A percentile compares a stretch with the other conserved stretches of the same genome.
Evolutionary conservation across 1,140 invertebrate species (phyloP).

Genomic region (Aphelenchoides avenae): DNA sequence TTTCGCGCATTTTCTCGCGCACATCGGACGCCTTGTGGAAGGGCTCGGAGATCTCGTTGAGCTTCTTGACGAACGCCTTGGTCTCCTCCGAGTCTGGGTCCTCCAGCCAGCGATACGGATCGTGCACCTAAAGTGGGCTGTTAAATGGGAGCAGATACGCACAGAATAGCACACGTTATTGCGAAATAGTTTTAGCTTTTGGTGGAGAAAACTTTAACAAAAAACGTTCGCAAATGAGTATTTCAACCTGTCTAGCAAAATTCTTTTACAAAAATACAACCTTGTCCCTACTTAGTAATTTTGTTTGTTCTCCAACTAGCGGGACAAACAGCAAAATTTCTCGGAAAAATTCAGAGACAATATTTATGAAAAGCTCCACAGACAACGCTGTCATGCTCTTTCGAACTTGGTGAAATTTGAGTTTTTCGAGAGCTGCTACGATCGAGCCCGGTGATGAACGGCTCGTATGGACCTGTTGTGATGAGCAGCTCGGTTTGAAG

Average conservation of each 20-base stretch:
- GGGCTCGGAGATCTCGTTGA: slow-evolving; percentile 82
- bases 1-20: slow-evolving; percentile 70
- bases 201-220: slow-evolving; percentile 9
- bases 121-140: slow-evolving; percentile 69
- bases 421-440: no score
- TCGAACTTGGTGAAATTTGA: no score
- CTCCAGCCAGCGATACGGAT: slow-evolving; percentile 94
- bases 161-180: slow-evolving; percentile 3
- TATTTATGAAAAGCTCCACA: no score
- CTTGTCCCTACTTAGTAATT: neutral
- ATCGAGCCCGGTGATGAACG: no score
- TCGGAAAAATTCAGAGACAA: no score
- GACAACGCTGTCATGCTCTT: no score
- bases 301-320: neutral
- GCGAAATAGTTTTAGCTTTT: neutral
- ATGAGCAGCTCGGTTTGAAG: no score
- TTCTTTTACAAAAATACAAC: slow-evolving; percentile 3
- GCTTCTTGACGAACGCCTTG: slow-evolving; percentile 80
- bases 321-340: no score
- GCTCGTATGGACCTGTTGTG: no score
- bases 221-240: neutral
- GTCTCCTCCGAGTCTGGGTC: slow-evolving; percentile 88
- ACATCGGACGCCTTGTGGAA: slow-evolving; percentile 75
- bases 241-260: neutral
- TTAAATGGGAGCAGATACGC: no score